A percentile compares a stretch with the other conserved stretches of the same genome.
These are phyloP conservation scores for Oostethus manadensis DNA, from an alignment of 2,113 vertebrate genomes.

Conservation along the genomic window DNA sequence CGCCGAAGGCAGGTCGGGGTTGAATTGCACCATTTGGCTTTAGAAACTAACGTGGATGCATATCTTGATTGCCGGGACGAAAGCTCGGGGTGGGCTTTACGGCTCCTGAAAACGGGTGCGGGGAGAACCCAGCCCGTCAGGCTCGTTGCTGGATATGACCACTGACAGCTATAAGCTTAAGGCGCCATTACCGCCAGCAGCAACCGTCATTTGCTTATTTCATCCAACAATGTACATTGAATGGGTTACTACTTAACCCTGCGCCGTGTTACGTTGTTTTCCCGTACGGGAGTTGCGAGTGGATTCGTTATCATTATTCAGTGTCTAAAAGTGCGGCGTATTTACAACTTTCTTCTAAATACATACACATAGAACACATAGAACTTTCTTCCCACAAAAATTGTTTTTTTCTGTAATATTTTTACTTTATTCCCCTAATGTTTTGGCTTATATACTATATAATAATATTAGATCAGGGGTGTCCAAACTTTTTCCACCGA, in stretches of 20 bases:
- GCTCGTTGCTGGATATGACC: conserved; percentile 69
- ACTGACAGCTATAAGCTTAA: conserved; percentile 73
- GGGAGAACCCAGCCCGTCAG: conserved; percentile 57
- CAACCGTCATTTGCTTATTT: conserved; percentile 65
- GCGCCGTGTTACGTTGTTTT: conserved; percentile 29
- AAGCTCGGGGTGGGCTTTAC: conserved; percentile 70
- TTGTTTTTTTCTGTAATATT: too few species aligned
- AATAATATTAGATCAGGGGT: too few species aligned
- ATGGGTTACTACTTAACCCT: conserved; percentile 44
- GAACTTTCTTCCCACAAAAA: too few species aligned
- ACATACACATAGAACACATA: too few species aligned
- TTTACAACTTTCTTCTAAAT: too few species aligned
- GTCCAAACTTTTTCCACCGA: too few species aligned
- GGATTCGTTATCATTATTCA: too few species aligned
- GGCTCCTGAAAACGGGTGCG: conserved; percentile 55
- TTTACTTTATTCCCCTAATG: too few species aligned
- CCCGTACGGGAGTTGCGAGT: background rate
- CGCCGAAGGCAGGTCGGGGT: conserved; percentile 68
- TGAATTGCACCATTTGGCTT: conserved; percentile 74
- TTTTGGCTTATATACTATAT: too few species aligned
- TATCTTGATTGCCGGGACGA: conserved; percentile 74
- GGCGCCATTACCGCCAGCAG: conserved; percentile 68
- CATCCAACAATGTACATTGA: conserved; percentile 64
- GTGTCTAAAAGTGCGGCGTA: too few species aligned
- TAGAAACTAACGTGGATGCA: conserved; percentile 69